Conservation (phyloP, 2,113 vertebrate genomes). For the Chionomys nivalis region DNA sequence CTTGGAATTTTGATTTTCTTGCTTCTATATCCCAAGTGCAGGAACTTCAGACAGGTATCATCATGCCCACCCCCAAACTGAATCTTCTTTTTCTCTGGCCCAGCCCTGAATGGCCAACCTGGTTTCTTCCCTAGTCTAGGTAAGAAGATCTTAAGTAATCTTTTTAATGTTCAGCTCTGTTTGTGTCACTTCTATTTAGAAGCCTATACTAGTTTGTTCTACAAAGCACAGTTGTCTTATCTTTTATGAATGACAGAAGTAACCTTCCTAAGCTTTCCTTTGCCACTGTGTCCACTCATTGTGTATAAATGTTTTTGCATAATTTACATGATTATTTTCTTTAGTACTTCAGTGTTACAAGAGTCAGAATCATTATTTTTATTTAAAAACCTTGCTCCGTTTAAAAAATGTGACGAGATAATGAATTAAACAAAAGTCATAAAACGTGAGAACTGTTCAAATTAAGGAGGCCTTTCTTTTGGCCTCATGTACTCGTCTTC, state of each 20-base stretch:
- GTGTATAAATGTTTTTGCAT: not conserved
- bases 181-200: not conserved
- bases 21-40: not conserved
- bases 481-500: not conserved
- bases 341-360: not conserved
- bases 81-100: not conserved
- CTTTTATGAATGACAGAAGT: not conserved
- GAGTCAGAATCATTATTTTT: not conserved
- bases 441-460: not conserved
- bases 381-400: not conserved
- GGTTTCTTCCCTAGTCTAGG: fast-evolving
- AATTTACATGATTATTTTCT: not conserved
- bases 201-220: not conserved
- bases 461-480: not conserved
- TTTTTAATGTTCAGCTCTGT: not conserved
- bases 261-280: not conserved
- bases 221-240: not conserved
- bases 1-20: not conserved
- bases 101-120: not conserved
- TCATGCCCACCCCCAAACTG: not conserved
- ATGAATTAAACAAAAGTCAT: not conserved
- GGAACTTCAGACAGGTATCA: not conserved
- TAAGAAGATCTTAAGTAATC: not conserved
- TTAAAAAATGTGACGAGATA: not conserved
- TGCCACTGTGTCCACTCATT: not conserved